Conservation (phyloP, 2,797 vertebrate species). For the Oryzias dopingdopingensis region DNA sequence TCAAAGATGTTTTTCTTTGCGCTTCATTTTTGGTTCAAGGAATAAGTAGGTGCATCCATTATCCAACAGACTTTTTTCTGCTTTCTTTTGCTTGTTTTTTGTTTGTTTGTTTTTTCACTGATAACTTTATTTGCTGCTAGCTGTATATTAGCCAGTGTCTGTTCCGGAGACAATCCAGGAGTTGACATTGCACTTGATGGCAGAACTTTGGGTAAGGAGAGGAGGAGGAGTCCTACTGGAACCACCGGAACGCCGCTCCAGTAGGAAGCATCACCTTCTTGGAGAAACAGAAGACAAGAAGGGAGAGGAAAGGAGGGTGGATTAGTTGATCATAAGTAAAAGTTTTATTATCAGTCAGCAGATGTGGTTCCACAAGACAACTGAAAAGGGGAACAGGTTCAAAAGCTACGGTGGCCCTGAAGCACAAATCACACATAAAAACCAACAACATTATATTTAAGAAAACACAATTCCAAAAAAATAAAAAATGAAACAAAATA, state of each 20-base stretch:
- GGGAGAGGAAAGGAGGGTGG: slow-evolving; percentile 18
- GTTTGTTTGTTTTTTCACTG: slow-evolving; percentile 38
- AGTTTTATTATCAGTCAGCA: too few relatives aligned
- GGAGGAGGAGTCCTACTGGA: slow-evolving; percentile 88
- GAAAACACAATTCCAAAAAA: too few relatives aligned
- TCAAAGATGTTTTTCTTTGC: slow-evolving; percentile 87
- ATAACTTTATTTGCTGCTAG: slow-evolving; percentile 60
- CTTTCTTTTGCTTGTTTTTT: slow-evolving; percentile 38
- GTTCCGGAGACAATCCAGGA: slow-evolving; percentile 93
- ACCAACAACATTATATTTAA: too few relatives aligned
- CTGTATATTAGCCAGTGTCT: slow-evolving; percentile 85
- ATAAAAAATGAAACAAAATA: too few relatives aligned
- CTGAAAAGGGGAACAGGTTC: too few relatives aligned
- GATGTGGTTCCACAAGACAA: too few relatives aligned
- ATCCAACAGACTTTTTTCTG: slow-evolving; percentile 69
- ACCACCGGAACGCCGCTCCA: slow-evolving; percentile 98
- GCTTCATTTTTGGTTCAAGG: slow-evolving; percentile 99
- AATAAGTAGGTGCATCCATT: slow-evolving; percentile 94
- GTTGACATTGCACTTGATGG: slow-evolving; percentile 99
- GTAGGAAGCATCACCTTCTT: slow-evolving; percentile 99
- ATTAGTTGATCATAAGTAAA: slow-evolving; percentile 45
- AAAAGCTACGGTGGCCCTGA: too few relatives aligned
- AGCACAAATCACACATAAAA: too few relatives aligned
- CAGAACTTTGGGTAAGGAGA: slow-evolving; percentile 81
- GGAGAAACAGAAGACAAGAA: slow-evolving; percentile 76